phyloP scores from a whole-genome alignment of 2,113 vertebrate species.

The Platanista minor region DNA sequence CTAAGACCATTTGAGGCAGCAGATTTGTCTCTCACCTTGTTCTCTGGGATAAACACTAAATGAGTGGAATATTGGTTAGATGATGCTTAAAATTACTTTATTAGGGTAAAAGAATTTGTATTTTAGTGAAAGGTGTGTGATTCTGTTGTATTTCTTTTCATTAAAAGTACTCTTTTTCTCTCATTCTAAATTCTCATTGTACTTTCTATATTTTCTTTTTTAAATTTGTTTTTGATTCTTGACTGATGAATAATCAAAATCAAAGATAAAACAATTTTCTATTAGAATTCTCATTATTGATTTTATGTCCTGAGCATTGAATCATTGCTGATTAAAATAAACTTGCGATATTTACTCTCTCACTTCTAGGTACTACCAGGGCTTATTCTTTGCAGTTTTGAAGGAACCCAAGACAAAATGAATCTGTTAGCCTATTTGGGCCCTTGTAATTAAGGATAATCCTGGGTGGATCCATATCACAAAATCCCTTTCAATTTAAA shows the following conservation, averaged over 20 bases:
- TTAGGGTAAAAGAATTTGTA: not conserved
- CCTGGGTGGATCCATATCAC: not conserved
- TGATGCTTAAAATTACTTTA: not conserved
- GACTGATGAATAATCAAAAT: not conserved
- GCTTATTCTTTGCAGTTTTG: not conserved
- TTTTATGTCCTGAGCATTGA: not conserved
- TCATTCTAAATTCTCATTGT: not conserved
- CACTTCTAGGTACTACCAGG: not conserved
- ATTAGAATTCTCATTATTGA: not conserved
- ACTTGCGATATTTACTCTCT: not conserved
- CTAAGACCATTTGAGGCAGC: not conserved
- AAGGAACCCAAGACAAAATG: not conserved
- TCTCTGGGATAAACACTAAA: not conserved
- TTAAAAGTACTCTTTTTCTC: not conserved
- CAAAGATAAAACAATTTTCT: not conserved
- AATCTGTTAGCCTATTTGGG: not conserved
- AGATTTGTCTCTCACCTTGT: not conserved
- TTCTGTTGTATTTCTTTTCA: not conserved
- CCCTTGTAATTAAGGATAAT: not conserved
- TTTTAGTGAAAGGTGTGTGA: not conserved
- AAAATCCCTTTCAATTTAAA: constrained; percentile 5
- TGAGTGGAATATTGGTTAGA: not conserved
- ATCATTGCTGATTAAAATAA: not conserved
- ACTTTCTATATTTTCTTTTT: not conserved
- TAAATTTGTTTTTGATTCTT: not conserved